Conservation (phyloP, 2,888 invertebrate species). For the Eulithis testata region DNA sequence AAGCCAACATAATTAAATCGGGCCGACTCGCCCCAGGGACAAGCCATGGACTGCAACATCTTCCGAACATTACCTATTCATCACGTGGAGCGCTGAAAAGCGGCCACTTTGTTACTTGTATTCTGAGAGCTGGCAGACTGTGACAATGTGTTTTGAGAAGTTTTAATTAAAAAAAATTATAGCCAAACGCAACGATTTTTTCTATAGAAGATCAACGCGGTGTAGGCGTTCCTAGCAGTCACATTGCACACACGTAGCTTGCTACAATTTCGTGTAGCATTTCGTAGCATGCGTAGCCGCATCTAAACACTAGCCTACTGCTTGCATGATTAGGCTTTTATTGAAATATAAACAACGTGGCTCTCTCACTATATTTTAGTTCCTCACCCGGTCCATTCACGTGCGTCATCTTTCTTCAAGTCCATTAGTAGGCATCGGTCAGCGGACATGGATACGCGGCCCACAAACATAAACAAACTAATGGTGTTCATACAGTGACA, state of each 20-base stretch:
- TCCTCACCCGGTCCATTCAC: conserved; percentile 47
- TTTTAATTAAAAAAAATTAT: neutral
- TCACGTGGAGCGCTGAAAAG: conserved; percentile 66
- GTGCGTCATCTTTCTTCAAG: conserved; percentile 69
- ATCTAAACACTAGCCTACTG: neutral
- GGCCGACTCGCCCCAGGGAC: conserved; percentile 52
- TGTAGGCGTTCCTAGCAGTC: neutral
- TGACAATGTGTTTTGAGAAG: no score
- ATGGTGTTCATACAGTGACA: conserved; percentile 68
- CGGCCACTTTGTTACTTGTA: conserved; percentile 59
- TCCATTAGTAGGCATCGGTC: conserved; percentile 70
- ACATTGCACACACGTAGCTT: neutral
- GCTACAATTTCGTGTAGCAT: conserved; percentile 1
- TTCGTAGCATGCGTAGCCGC: conserved; percentile 2
- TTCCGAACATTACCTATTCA: conserved; percentile 68
- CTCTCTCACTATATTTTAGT: conserved; percentile 19
- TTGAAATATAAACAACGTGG: neutral
- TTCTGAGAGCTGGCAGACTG: conserved; percentile 12
- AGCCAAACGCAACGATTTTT: no score
- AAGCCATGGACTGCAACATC: conserved; percentile 50
- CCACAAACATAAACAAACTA: conserved; percentile 73
- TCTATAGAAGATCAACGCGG: no score
- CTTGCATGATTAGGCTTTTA: neutral
- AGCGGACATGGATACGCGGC: conserved; percentile 64
- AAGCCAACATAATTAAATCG: conserved; percentile 62